phyloP scores from a whole-genome alignment of 2,888 invertebrate species.

The Empis stercorea region DNA sequence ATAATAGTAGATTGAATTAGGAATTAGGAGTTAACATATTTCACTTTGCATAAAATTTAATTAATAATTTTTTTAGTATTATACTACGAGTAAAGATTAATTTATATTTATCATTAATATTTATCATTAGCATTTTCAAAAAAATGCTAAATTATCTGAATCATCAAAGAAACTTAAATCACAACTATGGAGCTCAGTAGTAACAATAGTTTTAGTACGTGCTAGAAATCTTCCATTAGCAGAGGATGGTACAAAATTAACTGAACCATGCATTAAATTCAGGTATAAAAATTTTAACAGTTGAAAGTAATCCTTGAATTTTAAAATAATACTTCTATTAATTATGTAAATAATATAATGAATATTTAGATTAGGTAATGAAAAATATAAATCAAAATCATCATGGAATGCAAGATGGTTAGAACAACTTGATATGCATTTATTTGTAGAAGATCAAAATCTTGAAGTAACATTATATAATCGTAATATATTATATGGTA shows the following conservation, averaged over 20 bases:
- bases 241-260: constrained; percentile 65
- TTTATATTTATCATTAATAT: no score
- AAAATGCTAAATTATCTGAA: constrained; percentile 63
- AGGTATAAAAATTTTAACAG: constrained; percentile 50
- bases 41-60: no score
- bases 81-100: no score
- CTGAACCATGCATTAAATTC: constrained; percentile 93
- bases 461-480: constrained; percentile 82
- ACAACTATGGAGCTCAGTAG: constrained; percentile 95
- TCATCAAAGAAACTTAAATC: constrained; percentile 76
- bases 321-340: neutral
- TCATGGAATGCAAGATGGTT: constrained; percentile 82
- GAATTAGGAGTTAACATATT: no score
- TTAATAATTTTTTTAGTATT: no score
- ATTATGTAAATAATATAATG: neutral
- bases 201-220: constrained; percentile 93
- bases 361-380: constrained; percentile 74
- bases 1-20: no score
- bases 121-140: constrained; percentile 56
- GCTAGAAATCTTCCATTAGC: constrained; percentile 84
- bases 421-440: constrained; percentile 93
- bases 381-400: constrained; percentile 93
- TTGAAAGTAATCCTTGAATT: no score
- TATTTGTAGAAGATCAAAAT: constrained; percentile 87
- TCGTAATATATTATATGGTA: constrained; percentile 38